These are phyloP conservation scores for Monarcha castaneiventris DNA, from an alignment of 2,113 vertebrate genomes.

Conservation along the genomic window DNA sequence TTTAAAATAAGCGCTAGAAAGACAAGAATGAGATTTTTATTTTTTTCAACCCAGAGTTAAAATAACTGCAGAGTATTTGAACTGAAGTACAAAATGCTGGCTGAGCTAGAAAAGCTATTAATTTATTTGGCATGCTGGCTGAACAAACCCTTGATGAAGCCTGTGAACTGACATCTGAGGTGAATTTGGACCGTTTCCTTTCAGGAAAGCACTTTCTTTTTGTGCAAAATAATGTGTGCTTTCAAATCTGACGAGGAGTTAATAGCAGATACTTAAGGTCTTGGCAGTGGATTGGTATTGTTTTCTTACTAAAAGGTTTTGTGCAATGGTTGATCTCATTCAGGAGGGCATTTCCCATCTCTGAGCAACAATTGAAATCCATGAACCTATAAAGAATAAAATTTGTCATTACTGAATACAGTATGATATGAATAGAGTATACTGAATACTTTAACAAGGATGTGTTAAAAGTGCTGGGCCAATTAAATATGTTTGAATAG, in stretches of 20 bases:
- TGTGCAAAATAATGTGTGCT: background rate
- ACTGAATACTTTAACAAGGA: no score
- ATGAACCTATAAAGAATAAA: background rate
- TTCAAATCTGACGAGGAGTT: background rate
- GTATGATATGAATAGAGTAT: no score
- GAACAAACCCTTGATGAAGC: background rate
- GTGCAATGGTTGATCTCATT: background rate
- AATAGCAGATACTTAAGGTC: constrained; percentile 37
- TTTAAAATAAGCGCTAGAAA: background rate
- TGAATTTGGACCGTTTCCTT: constrained; percentile 4
- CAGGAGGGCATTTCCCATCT: constrained; percentile 1
- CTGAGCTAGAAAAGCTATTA: constrained; percentile 19
- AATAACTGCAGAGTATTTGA: background rate
- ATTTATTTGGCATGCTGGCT: constrained; percentile 35
- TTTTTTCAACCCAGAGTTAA: background rate
- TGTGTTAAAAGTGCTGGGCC: background rate
- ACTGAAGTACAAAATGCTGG: background rate
- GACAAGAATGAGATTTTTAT: background rate
- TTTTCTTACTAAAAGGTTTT: constrained; percentile 29
- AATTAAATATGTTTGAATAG: background rate
- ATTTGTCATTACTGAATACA: background rate
- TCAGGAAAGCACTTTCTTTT: constrained; percentile 1
- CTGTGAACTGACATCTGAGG: background rate
- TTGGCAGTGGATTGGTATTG: background rate
- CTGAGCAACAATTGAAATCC: background rate